phyloP scores from a whole-genome alignment of 2,797 vertebrate species.

The Poeciliopsis presidionis region DNA sequence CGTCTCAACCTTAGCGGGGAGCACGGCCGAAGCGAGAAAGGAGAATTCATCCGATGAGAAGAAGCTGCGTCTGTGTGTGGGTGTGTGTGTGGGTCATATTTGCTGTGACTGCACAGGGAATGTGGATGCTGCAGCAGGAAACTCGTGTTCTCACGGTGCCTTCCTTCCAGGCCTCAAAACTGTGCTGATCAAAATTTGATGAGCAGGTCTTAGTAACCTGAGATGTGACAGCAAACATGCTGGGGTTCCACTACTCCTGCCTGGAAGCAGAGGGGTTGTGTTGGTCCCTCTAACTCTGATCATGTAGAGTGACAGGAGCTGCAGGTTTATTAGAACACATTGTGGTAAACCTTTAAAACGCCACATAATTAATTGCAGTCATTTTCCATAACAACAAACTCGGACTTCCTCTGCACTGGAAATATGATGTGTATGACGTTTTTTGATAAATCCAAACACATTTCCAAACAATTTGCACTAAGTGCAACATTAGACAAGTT shows the following conservation, averaged over 20 bases:
- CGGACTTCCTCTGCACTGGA: not conserved
- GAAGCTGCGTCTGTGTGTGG: not conserved
- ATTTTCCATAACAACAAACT: not conserved
- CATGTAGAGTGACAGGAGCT: not conserved
- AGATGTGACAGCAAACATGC: constrained; percentile 22
- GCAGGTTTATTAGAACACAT: not conserved
- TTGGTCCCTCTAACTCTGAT: constrained; percentile 11
- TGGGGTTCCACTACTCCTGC: constrained; percentile 16
- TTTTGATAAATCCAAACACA: not conserved
- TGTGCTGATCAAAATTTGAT: constrained; percentile 60
- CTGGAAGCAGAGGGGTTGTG: not conserved
- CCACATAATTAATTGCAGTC: not conserved
- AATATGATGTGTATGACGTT: not conserved
- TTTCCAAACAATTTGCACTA: not conserved
- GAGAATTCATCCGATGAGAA: constrained; percentile 5
- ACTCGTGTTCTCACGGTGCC: no score
- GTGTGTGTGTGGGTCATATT: not conserved
- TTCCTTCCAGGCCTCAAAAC: constrained; percentile 18
- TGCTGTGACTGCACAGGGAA: not conserved
- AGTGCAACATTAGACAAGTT: not conserved
- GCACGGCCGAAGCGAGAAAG: constrained; percentile 26
- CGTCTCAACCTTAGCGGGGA: constrained; percentile 58
- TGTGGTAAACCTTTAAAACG: not conserved
- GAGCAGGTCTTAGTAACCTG: constrained; percentile 48
- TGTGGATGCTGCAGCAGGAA: not conserved